Conservation (phyloP, 2,888 invertebrate species). For the Scaptomyza reducta region DNA sequence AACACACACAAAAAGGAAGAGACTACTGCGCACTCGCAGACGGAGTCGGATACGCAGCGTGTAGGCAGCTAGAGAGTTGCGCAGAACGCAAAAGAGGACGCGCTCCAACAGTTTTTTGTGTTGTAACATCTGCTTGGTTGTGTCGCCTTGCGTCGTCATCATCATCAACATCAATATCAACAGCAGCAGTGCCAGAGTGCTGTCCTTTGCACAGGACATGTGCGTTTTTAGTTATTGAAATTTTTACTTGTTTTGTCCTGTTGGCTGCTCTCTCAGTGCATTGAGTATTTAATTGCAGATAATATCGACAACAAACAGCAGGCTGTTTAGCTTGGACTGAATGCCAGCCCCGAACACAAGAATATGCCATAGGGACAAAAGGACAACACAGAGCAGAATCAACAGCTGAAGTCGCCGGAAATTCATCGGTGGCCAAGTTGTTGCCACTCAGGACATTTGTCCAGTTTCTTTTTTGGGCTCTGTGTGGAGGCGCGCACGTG, state of each 20-base stretch:
- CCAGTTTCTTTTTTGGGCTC: constrained; percentile 5
- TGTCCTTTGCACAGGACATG: constrained; percentile 61
- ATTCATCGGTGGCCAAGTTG: constrained; percentile 64
- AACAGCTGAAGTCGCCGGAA: constrained; percentile 75
- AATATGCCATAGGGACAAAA: constrained; percentile 12
- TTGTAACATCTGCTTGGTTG: constrained; percentile 49
- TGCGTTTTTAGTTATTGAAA: constrained; percentile 81
- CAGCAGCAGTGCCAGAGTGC: not conserved
- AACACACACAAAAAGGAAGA: constrained; percentile 22
- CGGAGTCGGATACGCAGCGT: constrained; percentile 36
- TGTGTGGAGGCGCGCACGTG: constrained; percentile 75
- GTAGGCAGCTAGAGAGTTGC: constrained; percentile 51
- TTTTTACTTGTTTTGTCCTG: constrained; percentile 78
- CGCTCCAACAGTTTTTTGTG: constrained; percentile 72
- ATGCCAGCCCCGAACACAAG: not conserved
- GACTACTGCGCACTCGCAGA: constrained; percentile 4
- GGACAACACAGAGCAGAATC: constrained; percentile 35
- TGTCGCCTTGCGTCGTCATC: constrained; percentile 11
- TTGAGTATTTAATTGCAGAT: constrained; percentile 81
- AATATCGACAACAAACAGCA: constrained; percentile 74
- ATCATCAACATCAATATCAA: constrained; percentile 2
- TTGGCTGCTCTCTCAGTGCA: constrained; percentile 61
- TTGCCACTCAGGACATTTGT: constrained; percentile 23
- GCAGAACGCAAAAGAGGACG: constrained; percentile 53
- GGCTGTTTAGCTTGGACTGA: constrained; percentile 21